Base-by-base conservation (phyloP, 2,797 vertebrate species). In the Sebastolobus alascanus region DNA sequence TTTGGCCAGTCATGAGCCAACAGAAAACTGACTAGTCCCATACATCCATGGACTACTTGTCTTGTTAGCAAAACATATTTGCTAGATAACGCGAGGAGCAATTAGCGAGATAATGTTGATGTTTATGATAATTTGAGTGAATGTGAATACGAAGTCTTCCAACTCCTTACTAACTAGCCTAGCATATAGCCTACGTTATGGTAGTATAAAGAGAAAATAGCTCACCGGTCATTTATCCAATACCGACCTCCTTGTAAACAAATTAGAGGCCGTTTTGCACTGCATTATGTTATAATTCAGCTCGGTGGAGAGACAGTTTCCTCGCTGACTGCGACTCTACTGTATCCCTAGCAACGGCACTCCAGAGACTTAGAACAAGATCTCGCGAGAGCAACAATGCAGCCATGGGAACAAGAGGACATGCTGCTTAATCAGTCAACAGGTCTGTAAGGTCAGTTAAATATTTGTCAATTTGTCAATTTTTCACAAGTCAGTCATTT, bases 311-410 rank as follows among this genome's bases (percentile, higher is more conserved):
- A 52, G 29, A 6, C 43, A 35, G 73, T 75, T 85, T 78, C 65
- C 60, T 54, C 27, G 4, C 33, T 52, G 63, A 68, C 11, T 22
- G 83, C 71, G 56, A 87, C 84, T 58, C 81, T 77, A 3, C 8
- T 20, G 91, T 90, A 68, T 43, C 91, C 87, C 73, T 86, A 67
- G 85, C 84, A 91, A 94, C 95, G 35, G 14, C 11, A 6, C 18
- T 27, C 13, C 4, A 1, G 31, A 66, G 13, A 66, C 43, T 7
- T 7, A 0, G 4, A 31, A 52, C 9, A 33, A 68, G 2, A 60
- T 93, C 78, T 91, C 92, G 92, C 92, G 92, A 59, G 85, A 91
- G 4, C 11, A 52, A 1, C 5, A 31, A 3, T 5, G 38, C 14
- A 10, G 55, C 18, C 40, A 27, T 14, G 27, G 58, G 8, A 52